Percentiles rank a stretch among this genome's conserved stretches.
Conservation (phyloP, 1,140 invertebrate genomes). For the Drosophila erecta region DNA sequence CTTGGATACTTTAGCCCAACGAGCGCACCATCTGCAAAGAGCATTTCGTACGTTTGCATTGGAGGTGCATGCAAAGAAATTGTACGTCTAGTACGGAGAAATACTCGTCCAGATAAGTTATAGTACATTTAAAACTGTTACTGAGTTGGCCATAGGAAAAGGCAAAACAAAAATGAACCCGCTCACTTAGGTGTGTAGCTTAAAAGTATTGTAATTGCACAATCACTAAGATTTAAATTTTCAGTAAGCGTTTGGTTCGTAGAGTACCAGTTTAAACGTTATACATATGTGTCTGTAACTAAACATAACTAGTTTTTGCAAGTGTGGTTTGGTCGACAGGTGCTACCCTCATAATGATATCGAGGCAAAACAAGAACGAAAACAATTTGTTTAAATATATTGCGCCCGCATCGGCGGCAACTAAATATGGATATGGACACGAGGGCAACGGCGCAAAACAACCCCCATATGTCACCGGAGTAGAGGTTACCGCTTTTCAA, state of each 20-base stretch:
- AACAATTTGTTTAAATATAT: constrained; percentile 80
- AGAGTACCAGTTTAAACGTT: not conserved
- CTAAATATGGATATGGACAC: constrained; percentile 51
- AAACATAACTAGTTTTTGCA: constrained; percentile 1
- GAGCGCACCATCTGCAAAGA: constrained; percentile 44
- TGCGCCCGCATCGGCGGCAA: constrained; percentile 62
- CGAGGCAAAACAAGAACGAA: constrained; percentile 33
- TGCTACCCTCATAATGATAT: constrained; percentile 73
- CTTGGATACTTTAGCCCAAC: constrained; percentile 54
- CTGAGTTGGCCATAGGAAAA: too few relatives aligned
- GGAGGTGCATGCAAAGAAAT: constrained; percentile 8
- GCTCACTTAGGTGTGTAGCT: too few relatives aligned
- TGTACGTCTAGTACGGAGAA: not conserved
- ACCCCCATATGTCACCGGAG: constrained; percentile 61
- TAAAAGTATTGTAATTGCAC: too few relatives aligned
- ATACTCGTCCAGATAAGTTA: not conserved
- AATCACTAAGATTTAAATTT: too few relatives aligned
- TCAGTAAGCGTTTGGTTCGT: too few relatives aligned
- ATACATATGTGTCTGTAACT: not conserved
- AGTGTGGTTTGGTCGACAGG: constrained; percentile 50
- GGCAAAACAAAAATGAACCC: not conserved
- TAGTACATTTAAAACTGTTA: too few relatives aligned
- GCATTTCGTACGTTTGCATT: constrained; percentile 12
- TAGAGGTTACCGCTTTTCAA: constrained; percentile 28
- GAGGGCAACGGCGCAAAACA: constrained; percentile 17